These are phyloP conservation scores for Danionella cerebrum DNA, from an alignment of 2,113 vertebrate genomes.

Conservation along the genomic window DNA sequence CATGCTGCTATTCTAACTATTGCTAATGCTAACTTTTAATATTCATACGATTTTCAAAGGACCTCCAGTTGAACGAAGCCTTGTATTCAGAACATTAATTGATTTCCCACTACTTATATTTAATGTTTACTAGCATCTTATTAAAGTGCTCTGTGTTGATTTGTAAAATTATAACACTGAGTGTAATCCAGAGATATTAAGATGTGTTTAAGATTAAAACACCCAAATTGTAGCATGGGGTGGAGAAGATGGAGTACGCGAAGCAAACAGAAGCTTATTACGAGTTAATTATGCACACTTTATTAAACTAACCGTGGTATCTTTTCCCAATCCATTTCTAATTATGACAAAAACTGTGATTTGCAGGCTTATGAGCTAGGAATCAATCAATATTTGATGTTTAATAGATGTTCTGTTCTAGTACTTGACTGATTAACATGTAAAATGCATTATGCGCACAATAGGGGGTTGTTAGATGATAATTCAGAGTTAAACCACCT, in stretches of 20 bases:
- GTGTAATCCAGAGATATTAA: not conserved
- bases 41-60: too few relatives aligned
- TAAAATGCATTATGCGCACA: not conserved
- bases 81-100: not conserved
- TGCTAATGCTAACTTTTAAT: too few relatives aligned
- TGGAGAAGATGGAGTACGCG: not conserved
- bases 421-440: not conserved
- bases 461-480: too few relatives aligned
- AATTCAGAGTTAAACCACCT: too few relatives aligned
- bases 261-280: slow-evolving; percentile 10
- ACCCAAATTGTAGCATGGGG: not conserved
- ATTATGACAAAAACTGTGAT: not conserved
- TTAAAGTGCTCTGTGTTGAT: not conserved
- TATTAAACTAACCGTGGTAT: not conserved
- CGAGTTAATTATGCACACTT: slow-evolving; percentile 3
- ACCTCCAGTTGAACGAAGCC: too few relatives aligned
- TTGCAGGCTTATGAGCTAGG: not conserved
- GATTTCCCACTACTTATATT: not conserved
- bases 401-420: not conserved
- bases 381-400: not conserved
- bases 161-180: not conserved
- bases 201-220: not conserved
- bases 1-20: too few relatives aligned
- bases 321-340: not conserved
- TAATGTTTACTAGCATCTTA: slow-evolving; percentile 1